Conservation (phyloP, 2,797 vertebrate genomes). For the Sebastes umbrosus region DNA sequence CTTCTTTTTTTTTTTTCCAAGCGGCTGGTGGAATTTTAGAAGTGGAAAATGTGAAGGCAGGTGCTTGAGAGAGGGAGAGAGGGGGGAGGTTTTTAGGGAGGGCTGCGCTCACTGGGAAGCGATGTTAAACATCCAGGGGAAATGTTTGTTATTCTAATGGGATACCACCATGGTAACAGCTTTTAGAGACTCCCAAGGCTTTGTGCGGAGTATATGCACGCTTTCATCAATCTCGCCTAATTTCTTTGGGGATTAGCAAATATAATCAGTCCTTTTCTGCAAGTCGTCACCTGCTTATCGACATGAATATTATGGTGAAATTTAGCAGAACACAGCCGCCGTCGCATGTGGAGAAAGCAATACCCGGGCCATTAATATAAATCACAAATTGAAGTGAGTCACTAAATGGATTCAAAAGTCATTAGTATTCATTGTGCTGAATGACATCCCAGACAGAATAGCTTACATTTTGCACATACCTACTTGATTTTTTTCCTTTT, state of each 20-base stretch:
- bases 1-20: slow-evolving; percentile 52
- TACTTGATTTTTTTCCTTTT: neutral
- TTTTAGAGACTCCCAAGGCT: slow-evolving; percentile 80
- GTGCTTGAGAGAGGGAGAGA: slow-evolving; percentile 71
- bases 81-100: slow-evolving; percentile 56
- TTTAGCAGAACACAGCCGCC: slow-evolving; percentile 56
- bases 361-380: slow-evolving; percentile 67
- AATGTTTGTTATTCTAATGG: slow-evolving; percentile 86
- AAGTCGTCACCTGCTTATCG: slow-evolving; percentile 75
- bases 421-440: slow-evolving; percentile 67
- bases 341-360: slow-evolving; percentile 52
- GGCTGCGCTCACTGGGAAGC: slow-evolving; percentile 77
- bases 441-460: slow-evolving; percentile 56
- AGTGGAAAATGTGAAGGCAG: slow-evolving; percentile 83
- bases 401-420: slow-evolving; percentile 69
- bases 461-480: slow-evolving; percentile 55
- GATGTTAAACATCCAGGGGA: slow-evolving; percentile 83
- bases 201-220: slow-evolving; percentile 77
- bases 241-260: slow-evolving; percentile 79
- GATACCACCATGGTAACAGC: slow-evolving; percentile 82
- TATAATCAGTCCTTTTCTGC: slow-evolving; percentile 74
- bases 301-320: slow-evolving; percentile 70
- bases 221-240: slow-evolving; percentile 76
- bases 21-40: slow-evolving; percentile 76
- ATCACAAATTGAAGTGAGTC: slow-evolving; percentile 66